A percentile compares a stretch with the other conserved stretches of the same genome.
Conservation (phyloP, 2,888 invertebrate genomes). For the Tolmerus cingulatus region DNA sequence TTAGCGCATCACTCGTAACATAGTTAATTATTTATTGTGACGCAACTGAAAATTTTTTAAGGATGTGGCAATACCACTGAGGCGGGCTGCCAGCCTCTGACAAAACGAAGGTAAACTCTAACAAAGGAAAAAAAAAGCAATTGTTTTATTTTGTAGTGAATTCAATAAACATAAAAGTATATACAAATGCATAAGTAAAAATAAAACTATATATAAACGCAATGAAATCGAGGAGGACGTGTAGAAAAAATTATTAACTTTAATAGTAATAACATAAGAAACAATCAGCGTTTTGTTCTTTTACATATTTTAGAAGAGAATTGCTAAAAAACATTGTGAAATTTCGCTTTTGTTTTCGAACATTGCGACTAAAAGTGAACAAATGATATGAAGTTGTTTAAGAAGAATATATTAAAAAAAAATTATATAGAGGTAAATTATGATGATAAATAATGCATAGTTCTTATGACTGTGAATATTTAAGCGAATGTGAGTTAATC, state of each 20-base stretch:
- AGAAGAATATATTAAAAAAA: constrained; percentile 44
- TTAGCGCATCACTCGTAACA: neutral
- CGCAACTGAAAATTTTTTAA: neutral
- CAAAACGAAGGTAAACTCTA: neutral
- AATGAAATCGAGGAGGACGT: neutral
- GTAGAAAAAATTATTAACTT: constrained; percentile 23
- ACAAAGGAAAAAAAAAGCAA: constrained; percentile 34
- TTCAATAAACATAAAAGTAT: constrained; percentile 28
- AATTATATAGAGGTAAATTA: constrained; percentile 25
- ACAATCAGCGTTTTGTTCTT: constrained; percentile 43
- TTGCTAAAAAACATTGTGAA: constrained; percentile 1
- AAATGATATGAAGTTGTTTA: constrained; percentile 40
- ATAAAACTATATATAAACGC: neutral
- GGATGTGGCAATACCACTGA: neutral
- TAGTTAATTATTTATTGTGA: neutral
- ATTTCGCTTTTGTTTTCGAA: constrained; percentile 10
- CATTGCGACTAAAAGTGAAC: constrained; percentile 38
- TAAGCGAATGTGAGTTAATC: constrained; percentile 41
- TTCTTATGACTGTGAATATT: constrained; percentile 53
- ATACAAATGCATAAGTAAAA: constrained; percentile 15
- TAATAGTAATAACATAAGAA: constrained; percentile 32
- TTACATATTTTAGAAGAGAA: constrained; percentile 45
- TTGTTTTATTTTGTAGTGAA: constrained; percentile 40
- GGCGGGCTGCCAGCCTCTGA: constrained; percentile 8
- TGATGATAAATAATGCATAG: constrained; percentile 47